phyloP scores from a whole-genome alignment of 2,888 invertebrate species.

The Pyrrhosoma nymphula region DNA sequence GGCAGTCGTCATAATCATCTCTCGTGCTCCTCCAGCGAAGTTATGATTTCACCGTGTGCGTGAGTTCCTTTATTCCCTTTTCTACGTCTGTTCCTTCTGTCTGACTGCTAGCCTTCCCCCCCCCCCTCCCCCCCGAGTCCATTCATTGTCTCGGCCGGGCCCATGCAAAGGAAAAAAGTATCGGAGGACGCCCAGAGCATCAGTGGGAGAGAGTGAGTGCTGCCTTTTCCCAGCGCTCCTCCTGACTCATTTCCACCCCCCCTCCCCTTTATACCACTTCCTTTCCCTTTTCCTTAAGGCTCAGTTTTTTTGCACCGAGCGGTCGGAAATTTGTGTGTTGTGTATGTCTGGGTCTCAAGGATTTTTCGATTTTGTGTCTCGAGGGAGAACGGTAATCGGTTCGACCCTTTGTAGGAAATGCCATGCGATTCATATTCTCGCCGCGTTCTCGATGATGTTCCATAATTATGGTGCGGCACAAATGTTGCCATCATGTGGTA shows the following conservation, averaged over 20 bases:
- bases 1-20: conserved; percentile 61
- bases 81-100: neutral
- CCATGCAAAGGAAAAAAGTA: neutral
- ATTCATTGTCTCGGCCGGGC: neutral
- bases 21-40: conserved; percentile 21
- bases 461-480: no score
- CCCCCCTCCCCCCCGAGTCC: neutral
- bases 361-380: neutral
- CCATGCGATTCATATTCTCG: no score
- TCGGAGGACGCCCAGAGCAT: neutral
- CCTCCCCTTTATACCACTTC: neutral
- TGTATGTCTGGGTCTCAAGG: neutral
- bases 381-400: neutral
- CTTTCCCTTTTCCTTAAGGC: neutral
- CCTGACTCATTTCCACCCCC: neutral
- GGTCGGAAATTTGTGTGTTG: neutral
- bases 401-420: no score
- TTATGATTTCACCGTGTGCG: conserved; percentile 44
- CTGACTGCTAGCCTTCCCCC: neutral
- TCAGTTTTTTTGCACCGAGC: neutral
- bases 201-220: neutral
- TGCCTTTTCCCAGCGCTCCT: neutral
- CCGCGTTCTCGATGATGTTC: no score
- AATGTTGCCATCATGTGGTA: no score
- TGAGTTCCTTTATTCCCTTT: neutral